These are phyloP conservation scores for Steinernema feltiae DNA, from an alignment of 1,140 invertebrate species.

Conservation along the genomic window DNA sequence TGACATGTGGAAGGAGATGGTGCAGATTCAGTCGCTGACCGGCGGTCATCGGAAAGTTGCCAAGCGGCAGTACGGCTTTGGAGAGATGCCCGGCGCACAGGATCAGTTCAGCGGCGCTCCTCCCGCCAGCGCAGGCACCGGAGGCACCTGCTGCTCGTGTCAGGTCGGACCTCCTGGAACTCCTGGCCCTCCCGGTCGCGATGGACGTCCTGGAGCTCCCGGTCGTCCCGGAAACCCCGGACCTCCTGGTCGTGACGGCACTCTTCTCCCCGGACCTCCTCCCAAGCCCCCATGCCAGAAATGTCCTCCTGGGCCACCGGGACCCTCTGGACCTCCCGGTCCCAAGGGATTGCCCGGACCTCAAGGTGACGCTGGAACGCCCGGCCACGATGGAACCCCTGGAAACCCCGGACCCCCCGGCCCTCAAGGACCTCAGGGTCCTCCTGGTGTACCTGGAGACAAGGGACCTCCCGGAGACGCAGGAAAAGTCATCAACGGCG, in stretches of 20 bases:
- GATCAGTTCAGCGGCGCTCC: slow-evolving; percentile 28
- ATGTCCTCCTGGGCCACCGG: slow-evolving; percentile 42
- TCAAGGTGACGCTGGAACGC: slow-evolving; percentile 50
- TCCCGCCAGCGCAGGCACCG: slow-evolving; percentile 38
- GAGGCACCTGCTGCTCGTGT: slow-evolving; percentile 52
- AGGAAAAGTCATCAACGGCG: slow-evolving; percentile 54
- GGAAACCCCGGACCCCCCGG: slow-evolving; percentile 52
- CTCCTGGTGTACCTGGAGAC: slow-evolving; percentile 51
- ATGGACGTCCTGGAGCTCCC: slow-evolving; percentile 53
- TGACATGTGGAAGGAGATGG: slow-evolving; percentile 57
- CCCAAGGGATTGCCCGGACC: slow-evolving; percentile 53
- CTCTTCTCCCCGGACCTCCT: slow-evolving; percentile 53
- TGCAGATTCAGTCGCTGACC: slow-evolving; percentile 49
- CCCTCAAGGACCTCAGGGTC: slow-evolving; percentile 53
- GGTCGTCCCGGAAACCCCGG: slow-evolving; percentile 56
- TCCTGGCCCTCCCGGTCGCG: slow-evolving; percentile 55
- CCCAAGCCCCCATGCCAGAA: slow-evolving; percentile 58
- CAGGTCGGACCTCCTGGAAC: slow-evolving; percentile 56
- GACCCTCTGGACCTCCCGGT: slow-evolving; percentile 50
- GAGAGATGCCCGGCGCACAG: slow-evolving; percentile 21
- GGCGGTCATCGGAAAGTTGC: slow-evolving; percentile 30
- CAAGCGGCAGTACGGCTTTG: slow-evolving; percentile 30
- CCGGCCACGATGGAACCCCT: slow-evolving; percentile 53
- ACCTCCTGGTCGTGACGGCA: slow-evolving; percentile 52
- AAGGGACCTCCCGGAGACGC: slow-evolving; percentile 54